Percentiles rank a stretch among this genome's conserved stretches.
These are phyloP conservation scores for Calephelis perditalis DNA, from an alignment of 2,888 invertebrate genomes.

Conservation along the genomic window DNA sequence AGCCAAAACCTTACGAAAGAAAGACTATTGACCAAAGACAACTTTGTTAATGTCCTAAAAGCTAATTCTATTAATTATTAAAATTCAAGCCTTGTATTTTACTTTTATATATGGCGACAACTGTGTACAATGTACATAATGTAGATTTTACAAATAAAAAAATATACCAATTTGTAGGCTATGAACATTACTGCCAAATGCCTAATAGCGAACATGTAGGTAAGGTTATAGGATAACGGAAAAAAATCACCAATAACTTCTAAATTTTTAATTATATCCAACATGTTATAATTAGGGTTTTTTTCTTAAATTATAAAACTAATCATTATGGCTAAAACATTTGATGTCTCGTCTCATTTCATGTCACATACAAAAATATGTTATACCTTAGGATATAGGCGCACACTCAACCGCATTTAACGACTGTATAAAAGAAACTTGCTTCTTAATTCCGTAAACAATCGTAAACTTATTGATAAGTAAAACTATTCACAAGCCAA, in stretches of 20 bases:
- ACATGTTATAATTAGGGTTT: conserved; percentile 70
- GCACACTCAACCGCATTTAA: conserved; percentile 59
- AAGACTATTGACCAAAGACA: too few species aligned
- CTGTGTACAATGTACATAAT: too few species aligned
- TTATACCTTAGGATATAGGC: conserved; percentile 67
- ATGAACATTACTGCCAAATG: too few species aligned
- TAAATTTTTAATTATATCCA: conserved; percentile 68
- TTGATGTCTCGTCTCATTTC: conserved; percentile 52
- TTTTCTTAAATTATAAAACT: conserved; percentile 61
- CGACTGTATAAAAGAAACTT: conserved; percentile 56
- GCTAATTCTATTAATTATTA: too few species aligned
- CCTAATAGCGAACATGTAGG: not conserved
- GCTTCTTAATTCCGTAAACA: conserved; percentile 50
- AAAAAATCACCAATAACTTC: conserved; percentile 39
- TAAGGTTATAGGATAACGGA: conserved; percentile 13
- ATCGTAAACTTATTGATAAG: conserved; percentile 43
- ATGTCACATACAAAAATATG: conserved; percentile 72
- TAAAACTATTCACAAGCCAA: conserved; percentile 64
- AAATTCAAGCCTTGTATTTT: too few species aligned
- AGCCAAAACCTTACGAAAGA: too few species aligned
- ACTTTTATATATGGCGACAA: too few species aligned
- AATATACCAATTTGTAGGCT: too few species aligned
- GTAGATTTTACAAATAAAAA: too few species aligned
- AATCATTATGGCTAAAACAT: conserved; percentile 64
- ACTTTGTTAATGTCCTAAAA: too few species aligned